These are phyloP conservation scores for Porites australiensis DNA, from an alignment of 64 coral and sea anemone species.

Conservation along the genomic window DNA sequence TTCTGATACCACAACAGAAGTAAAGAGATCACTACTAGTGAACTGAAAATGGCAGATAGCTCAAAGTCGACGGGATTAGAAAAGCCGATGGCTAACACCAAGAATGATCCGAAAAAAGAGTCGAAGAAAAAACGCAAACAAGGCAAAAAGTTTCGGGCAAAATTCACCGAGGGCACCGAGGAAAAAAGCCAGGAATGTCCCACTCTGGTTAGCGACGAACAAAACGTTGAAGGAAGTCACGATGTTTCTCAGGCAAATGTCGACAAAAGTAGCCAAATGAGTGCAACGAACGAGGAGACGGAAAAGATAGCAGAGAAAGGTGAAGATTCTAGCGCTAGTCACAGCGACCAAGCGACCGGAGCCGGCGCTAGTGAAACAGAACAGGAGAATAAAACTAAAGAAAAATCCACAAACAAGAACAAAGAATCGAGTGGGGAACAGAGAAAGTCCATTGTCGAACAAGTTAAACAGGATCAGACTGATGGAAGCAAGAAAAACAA, in stretches of 20 bases:
- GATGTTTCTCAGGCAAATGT: not conserved
- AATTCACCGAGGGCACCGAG: not conserved
- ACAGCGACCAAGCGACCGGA: not conserved
- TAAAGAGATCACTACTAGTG: not conserved
- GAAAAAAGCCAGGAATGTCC: conserved; percentile 22
- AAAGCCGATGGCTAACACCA: not conserved
- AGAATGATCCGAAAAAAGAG: not conserved
- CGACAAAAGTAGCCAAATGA: not conserved
- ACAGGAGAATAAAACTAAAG: not conserved
- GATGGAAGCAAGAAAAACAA: conserved; percentile 4
- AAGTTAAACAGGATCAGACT: not conserved
- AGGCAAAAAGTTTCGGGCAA: not conserved
- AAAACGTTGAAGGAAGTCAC: not conserved
- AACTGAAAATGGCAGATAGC: conserved; percentile 27
- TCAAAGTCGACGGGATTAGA: conserved; percentile 1
- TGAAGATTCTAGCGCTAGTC: not conserved
- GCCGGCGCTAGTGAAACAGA: not conserved
- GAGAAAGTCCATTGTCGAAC: not conserved
- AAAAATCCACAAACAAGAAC: not conserved
- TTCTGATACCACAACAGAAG: not conserved
- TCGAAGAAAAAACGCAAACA: conserved; percentile 9
- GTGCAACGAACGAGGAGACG: not conserved
- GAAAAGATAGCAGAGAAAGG: not conserved
- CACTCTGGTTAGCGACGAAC: not conserved
- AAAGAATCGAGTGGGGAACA: not conserved